A percentile compares a stretch with the other conserved stretches of the same genome.
These are phyloP conservation scores for Tenrec ecaudatus DNA, from an alignment of 2,113 vertebrate genomes.

Conservation along the genomic window DNA sequence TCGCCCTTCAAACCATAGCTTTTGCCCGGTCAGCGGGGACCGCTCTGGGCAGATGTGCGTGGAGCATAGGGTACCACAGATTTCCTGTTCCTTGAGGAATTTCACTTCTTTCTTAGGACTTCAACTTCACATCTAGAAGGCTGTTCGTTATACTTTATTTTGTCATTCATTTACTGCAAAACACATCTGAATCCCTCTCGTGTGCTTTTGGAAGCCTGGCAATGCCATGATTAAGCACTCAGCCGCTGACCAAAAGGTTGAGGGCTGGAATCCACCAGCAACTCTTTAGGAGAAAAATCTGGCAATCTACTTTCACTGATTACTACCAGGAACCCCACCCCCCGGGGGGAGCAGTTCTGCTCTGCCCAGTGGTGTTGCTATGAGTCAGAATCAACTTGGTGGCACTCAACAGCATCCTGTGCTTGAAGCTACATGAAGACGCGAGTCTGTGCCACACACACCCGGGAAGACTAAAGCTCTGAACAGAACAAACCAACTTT, in stretches of 20 bases:
- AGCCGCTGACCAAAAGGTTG: background rate
- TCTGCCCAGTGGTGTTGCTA: background rate
- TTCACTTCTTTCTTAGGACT: slow-evolving; percentile 7
- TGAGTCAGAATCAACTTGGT: background rate
- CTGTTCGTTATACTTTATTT: background rate
- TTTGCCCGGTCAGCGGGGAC: background rate
- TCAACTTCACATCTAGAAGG: slow-evolving; percentile 12
- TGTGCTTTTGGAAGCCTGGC: background rate
- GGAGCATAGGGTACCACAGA: background rate
- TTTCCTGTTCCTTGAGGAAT: slow-evolving; percentile 8
- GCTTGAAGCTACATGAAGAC: background rate
- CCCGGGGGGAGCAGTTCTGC: background rate
- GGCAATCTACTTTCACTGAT: background rate
- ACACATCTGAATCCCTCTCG: background rate
- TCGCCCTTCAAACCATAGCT: background rate
- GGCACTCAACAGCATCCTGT: background rate
- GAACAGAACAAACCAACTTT: background rate
- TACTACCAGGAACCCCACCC: background rate
- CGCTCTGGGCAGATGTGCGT: background rate
- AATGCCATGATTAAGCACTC: background rate
- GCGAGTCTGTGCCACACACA: too few species aligned
- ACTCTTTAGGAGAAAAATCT: background rate
- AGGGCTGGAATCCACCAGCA: background rate
- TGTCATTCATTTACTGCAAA: background rate
- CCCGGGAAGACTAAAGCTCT: background rate